A percentile compares a stretch with the other conserved stretches of the same genome.
Conservation (phyloP, 2,888 invertebrate species). For the Lasioglossum pauxillum region DNA sequence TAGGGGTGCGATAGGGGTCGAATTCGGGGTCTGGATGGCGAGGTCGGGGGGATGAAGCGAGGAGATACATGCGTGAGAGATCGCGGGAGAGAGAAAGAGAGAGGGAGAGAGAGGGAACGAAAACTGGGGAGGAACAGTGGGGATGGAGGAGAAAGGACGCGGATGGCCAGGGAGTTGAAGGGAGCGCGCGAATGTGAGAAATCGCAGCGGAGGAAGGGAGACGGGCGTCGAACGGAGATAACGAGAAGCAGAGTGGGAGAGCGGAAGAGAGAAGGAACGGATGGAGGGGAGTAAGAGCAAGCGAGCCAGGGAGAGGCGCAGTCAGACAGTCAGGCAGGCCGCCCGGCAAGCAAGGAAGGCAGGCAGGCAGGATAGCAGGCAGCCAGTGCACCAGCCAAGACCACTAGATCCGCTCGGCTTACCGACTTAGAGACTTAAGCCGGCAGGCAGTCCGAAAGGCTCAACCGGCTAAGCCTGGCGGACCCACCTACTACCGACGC, state of each 20-base stretch:
- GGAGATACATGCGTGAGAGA: conserved; percentile 49
- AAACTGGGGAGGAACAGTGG: conserved; percentile 16
- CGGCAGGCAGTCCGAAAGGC: conserved; percentile 83
- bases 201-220: conserved; percentile 45
- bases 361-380: conserved; percentile 85
- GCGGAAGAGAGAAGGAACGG: conserved; percentile 71
- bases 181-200: conserved; percentile 50
- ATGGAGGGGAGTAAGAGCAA: conserved; percentile 74
- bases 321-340: conserved; percentile 82
- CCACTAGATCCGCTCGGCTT: conserved; percentile 83
- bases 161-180: conserved; percentile 36
- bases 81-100: conserved; percentile 12
- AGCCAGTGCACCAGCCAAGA: conserved; percentile 84
- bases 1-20: conserved; percentile 23
- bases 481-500: conserved; percentile 76
- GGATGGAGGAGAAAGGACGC: conserved; percentile 29
- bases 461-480: conserved; percentile 82
- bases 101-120: neutral
- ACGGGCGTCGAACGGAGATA: conserved; percentile 60
- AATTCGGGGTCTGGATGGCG: neutral
- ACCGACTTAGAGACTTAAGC: conserved; percentile 84
- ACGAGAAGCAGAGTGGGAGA: conserved; percentile 68
- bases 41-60: conserved; percentile 27
- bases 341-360: conserved; percentile 79
- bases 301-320: conserved; percentile 80